phyloP scores from a whole-genome alignment of 2,888 invertebrate species.

The Smittia sp. region DNA sequence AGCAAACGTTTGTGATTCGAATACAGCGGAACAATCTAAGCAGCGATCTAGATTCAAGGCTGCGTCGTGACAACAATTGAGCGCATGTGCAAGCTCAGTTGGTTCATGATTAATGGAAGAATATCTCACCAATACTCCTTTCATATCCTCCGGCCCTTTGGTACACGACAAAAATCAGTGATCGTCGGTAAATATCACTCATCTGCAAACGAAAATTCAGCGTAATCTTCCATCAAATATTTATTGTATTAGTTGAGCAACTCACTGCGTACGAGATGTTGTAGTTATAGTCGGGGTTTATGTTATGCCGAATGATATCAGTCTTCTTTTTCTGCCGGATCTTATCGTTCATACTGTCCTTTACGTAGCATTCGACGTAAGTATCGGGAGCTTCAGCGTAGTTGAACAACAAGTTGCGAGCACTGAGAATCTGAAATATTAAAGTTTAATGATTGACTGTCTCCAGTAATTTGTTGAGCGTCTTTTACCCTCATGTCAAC shows the following conservation, averaged over 20 bases:
- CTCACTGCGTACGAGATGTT: conserved; percentile 77
- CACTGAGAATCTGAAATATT: conserved; percentile 60
- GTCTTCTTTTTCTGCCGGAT: conserved; percentile 92
- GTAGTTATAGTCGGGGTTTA: conserved; percentile 83
- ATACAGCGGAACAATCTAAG: too few relatives aligned
- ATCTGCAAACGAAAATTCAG: conserved; percentile 53
- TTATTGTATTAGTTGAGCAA: not conserved
- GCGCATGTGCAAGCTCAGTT: too few relatives aligned
- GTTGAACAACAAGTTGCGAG: conserved; percentile 65
- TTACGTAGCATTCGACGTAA: conserved; percentile 89
- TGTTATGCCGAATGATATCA: conserved; percentile 73
- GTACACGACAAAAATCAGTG: conserved; percentile 89
- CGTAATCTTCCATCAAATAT: not conserved
- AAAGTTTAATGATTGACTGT: not conserved
- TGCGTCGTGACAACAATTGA: too few relatives aligned
- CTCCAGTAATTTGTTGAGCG: not conserved
- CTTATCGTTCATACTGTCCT: conserved; percentile 71
- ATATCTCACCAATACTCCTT: conserved; percentile 62
- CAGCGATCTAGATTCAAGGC: too few relatives aligned
- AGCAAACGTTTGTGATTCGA: not conserved
- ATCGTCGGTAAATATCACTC: conserved; percentile 73
- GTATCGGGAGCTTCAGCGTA: conserved; percentile 79
- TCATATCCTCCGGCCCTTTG: conserved; percentile 85
- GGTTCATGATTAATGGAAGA: too few relatives aligned
- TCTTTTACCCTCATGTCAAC: not conserved